Conservation (phyloP, 1,140 invertebrate species). For the Brachionus calyciflorus region DNA sequence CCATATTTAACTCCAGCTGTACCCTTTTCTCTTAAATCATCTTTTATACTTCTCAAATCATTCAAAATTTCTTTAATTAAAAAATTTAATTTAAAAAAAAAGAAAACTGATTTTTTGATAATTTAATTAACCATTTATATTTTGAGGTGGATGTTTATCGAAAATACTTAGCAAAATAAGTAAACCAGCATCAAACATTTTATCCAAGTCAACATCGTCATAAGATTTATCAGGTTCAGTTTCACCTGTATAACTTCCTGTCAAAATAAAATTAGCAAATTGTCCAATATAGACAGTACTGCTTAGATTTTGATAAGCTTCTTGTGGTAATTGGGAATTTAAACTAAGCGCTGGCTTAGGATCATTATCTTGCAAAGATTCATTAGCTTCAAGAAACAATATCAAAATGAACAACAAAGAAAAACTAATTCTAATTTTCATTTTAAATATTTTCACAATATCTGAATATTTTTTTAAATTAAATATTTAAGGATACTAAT, state of each 20-base stretch:
- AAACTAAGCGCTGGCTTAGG: not conserved
- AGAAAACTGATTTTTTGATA: too few species aligned
- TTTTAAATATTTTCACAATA: too few species aligned
- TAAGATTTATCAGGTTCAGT: not conserved
- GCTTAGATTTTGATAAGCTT: not conserved
- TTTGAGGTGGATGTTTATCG: not conserved
- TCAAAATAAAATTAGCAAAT: not conserved
- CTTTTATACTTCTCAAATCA: not conserved
- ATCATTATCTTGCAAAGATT: too few species aligned
- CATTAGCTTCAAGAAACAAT: too few species aligned
- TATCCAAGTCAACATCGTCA: not conserved
- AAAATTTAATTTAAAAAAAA: too few species aligned
- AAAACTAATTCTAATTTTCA: too few species aligned
- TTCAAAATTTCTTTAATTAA: conserved; percentile 34
- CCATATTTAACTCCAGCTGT: not conserved
- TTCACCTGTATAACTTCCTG: conserved; percentile 28
- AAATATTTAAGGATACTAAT: too few species aligned
- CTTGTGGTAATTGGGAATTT: not conserved
- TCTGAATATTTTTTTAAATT: too few species aligned
- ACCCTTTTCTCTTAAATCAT: not conserved
- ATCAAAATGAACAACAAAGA: too few species aligned
- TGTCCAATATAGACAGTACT: conserved; percentile 11
- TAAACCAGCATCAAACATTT: not conserved
- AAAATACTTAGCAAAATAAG: not conserved
- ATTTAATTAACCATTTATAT: too few species aligned